A percentile compares a stretch with the other conserved stretches of the same genome.
These are phyloP conservation scores for Cygnus buccinator DNA, from an alignment of 2,113 vertebrate species.

Conservation along the genomic window DNA sequence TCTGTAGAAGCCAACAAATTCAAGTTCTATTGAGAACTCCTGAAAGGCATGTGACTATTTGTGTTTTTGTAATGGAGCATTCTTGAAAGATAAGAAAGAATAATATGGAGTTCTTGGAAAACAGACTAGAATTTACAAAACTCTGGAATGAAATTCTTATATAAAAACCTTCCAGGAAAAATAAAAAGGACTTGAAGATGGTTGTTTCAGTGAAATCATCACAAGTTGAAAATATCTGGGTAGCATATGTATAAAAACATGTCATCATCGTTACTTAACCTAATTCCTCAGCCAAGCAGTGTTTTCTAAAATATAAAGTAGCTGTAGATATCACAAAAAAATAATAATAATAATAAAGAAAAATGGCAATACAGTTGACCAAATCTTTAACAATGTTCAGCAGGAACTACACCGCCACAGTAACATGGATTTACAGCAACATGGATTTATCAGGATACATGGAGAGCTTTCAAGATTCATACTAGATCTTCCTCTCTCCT, in stretches of 20 bases:
- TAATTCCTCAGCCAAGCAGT: neutral
- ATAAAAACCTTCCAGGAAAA: neutral
- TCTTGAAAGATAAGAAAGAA: neutral
- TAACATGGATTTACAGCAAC: neutral
- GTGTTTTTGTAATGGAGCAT: neutral
- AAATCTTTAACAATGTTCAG: neutral
- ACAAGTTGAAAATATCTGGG: neutral
- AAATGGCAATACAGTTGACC: neutral
- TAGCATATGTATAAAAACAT: neutral
- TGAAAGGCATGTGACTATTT: neutral
- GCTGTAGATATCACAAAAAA: neutral
- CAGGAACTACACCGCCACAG: neutral
- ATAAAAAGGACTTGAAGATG: accelerated
- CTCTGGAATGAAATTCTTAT: neutral
- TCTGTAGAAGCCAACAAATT: neutral
- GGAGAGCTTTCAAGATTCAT: neutral
- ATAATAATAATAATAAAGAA: neutral
- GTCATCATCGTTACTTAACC: neutral
- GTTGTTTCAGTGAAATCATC: neutral
- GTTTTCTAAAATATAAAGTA: neutral
- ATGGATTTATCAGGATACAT: neutral
- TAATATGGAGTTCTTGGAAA: neutral
- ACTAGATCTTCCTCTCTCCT: neutral
- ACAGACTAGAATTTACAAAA: neutral
- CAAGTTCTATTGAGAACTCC: neutral